Conservation (phyloP, 2,113 vertebrate species). For the Nannospalax galili region DNA sequence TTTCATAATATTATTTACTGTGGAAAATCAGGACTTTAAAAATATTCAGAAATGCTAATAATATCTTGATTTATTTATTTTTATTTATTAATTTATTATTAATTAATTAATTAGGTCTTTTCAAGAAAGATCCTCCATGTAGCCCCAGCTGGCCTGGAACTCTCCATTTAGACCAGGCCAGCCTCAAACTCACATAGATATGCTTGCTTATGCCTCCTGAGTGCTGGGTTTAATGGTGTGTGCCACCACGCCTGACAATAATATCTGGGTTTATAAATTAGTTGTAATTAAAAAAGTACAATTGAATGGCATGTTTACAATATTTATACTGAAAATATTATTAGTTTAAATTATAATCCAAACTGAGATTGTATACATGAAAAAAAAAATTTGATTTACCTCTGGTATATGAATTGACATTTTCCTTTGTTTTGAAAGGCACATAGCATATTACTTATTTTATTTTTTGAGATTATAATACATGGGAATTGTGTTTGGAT, state of each 20-base stretch:
- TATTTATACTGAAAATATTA: neutral
- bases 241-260: too few species aligned
- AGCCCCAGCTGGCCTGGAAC: too few species aligned
- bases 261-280: neutral
- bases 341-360: neutral
- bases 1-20: neutral
- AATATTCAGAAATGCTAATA: neutral
- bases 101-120: too few species aligned
- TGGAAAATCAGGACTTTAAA: neutral
- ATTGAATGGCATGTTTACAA: neutral
- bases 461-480: too few species aligned
- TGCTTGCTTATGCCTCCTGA: too few species aligned
- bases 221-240: too few species aligned
- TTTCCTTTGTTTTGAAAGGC: neutral
- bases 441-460: neutral
- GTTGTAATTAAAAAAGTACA: neutral
- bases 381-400: neutral
- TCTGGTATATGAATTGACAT: neutral
- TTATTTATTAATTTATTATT: too few species aligned
- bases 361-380: neutral
- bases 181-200: too few species aligned
- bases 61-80: too few species aligned
- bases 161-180: too few species aligned
- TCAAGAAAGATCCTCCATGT: too few species aligned
- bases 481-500: too few species aligned